These are phyloP conservation scores for Hypothenemus hampei DNA, from an alignment of 1,140 invertebrate genomes.

Conservation along the genomic window DNA sequence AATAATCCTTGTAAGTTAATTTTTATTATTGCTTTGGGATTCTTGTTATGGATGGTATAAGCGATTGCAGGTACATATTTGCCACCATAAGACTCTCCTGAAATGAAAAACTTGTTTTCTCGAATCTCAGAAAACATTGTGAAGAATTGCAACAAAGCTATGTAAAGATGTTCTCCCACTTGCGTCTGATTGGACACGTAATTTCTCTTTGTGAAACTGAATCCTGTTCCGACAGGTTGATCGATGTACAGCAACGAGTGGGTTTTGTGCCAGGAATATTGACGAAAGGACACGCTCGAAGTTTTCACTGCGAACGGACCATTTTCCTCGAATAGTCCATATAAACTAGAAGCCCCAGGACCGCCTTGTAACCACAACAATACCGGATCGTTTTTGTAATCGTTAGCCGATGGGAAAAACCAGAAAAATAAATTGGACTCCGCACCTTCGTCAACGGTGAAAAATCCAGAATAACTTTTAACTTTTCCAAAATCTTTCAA, in stretches of 20 bases:
- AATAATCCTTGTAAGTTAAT: constrained; percentile 68
- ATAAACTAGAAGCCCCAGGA: constrained; percentile 63
- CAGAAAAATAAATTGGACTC: constrained; percentile 71
- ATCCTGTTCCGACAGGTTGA: constrained; percentile 79
- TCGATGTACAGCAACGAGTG: constrained; percentile 77
- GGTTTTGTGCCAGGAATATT: constrained; percentile 65
- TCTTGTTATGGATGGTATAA: constrained; percentile 66
- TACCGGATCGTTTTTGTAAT: constrained; percentile 53
- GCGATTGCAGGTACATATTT: constrained; percentile 73
- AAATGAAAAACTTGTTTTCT: constrained; percentile 63
- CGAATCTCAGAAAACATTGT: constrained; percentile 62
- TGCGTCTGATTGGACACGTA: constrained; percentile 59
- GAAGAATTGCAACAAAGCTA: constrained; percentile 64
- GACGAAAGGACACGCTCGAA: constrained; percentile 46
- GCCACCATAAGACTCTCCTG: constrained; percentile 81
- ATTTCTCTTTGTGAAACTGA: constrained; percentile 63
- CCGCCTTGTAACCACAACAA: constrained; percentile 72
- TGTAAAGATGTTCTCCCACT: constrained; percentile 60
- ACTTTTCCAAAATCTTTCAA: constrained; percentile 26
- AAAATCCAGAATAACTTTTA: constrained; percentile 56
- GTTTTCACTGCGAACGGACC: constrained; percentile 53
- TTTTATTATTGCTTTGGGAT: constrained; percentile 51
- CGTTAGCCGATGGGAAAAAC: constrained; percentile 63
- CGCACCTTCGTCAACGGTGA: constrained; percentile 61
- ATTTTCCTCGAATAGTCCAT: constrained; percentile 67